Percentiles rank a stretch among this genome's conserved stretches.
Evolutionary conservation across 2,797 vertebrate species (phyloP).

Genomic region (Leuciscus waleckii): DNA sequence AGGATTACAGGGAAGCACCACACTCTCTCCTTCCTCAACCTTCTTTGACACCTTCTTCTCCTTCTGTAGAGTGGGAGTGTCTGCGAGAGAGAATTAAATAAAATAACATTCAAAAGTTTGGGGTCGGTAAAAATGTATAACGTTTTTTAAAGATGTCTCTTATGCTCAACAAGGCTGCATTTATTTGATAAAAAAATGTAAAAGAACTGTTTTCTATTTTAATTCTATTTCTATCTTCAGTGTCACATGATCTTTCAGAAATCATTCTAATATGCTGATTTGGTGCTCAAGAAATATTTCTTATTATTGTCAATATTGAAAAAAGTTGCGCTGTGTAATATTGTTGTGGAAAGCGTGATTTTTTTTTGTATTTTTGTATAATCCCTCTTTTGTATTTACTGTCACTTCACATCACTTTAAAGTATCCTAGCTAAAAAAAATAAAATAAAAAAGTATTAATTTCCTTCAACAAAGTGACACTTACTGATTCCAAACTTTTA

Average conservation of each 20-base stretch:
- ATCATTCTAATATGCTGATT: neutral
- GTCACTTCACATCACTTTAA: neutral
- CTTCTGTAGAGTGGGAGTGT: constrained; percentile 75
- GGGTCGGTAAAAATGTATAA: neutral
- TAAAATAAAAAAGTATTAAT: no score
- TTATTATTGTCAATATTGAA: neutral
- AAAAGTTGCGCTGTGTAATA: neutral
- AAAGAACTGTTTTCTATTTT: neutral
- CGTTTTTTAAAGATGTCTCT: neutral
- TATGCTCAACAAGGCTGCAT: neutral
- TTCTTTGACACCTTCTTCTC: constrained; percentile 71
- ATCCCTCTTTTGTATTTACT: no score
- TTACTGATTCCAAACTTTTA: neutral
- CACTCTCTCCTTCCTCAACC: constrained; percentile 72
- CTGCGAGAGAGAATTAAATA: constrained; percentile 59
- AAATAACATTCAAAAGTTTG: neutral
- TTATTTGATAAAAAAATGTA: neutral
- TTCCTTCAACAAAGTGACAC: neutral
- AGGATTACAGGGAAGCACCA: constrained; percentile 77
- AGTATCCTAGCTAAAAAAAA: neutral
- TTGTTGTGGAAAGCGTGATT: neutral
- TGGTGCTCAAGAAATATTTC: neutral
- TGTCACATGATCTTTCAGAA: neutral
- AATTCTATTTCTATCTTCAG: neutral
- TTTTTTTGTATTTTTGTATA: no score